A percentile compares a stretch with the other conserved stretches of the same genome.
These are phyloP conservation scores for Eueides isabella DNA, from an alignment of 1,140 invertebrate genomes.

Conservation along the genomic window DNA sequence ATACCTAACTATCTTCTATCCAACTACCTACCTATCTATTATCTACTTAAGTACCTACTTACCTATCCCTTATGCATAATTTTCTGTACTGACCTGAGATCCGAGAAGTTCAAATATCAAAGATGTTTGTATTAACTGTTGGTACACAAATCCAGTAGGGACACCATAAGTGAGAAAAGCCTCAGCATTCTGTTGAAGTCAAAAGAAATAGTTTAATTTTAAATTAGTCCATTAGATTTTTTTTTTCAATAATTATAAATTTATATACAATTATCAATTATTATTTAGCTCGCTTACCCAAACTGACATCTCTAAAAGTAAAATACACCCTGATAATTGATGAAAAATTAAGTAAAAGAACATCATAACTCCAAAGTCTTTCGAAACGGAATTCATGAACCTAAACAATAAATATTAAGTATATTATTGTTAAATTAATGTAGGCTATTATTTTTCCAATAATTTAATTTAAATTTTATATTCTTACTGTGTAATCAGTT, in stretches of 20 bases:
- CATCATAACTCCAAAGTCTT: conserved; percentile 36
- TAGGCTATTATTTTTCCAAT: too few species aligned
- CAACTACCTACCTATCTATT: too few species aligned
- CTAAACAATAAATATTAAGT: neutral
- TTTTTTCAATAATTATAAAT: too few species aligned
- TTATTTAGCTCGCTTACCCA: conserved; percentile 28
- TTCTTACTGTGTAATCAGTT: neutral
- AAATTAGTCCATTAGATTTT: too few species aligned
- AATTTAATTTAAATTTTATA: neutral
- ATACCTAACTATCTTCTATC: too few species aligned
- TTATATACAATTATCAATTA: neutral
- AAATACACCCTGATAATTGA: conserved; percentile 40
- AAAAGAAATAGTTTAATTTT: too few species aligned
- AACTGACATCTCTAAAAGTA: conserved; percentile 39
- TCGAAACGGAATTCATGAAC: conserved; percentile 17
- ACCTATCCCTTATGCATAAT: too few species aligned
- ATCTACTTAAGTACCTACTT: too few species aligned
- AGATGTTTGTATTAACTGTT: conserved; percentile 39
- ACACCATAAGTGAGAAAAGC: conserved; percentile 37
- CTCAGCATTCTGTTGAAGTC: conserved; percentile 18
- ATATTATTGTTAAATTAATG: too few species aligned
- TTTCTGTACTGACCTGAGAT: conserved; percentile 35
- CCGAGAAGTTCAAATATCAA: conserved; percentile 37
- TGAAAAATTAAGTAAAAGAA: conserved; percentile 38
- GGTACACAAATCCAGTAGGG: conserved; percentile 29